Evolutionary conservation across 2,888 invertebrate genomes (phyloP).

Genomic region (Oligia latruncula): DNA sequence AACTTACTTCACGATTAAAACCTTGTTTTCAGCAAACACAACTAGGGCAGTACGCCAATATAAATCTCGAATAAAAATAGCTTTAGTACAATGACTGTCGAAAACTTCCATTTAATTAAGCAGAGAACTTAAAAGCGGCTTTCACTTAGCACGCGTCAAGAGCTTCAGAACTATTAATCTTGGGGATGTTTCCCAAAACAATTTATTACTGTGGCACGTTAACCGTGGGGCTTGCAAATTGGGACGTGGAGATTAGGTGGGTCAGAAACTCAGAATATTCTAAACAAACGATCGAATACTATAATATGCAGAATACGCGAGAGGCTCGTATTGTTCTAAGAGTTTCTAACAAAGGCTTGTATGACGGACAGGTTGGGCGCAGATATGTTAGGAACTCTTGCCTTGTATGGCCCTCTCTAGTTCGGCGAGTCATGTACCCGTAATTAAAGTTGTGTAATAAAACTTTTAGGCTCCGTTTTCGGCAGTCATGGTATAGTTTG

Average conservation of each 20-base stretch:
- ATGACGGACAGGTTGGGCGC: slow-evolving; percentile 65
- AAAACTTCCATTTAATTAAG: slow-evolving; percentile 75
- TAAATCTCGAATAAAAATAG: slow-evolving; percentile 60
- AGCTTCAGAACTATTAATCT: slow-evolving; percentile 85
- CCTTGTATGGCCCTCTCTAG: slow-evolving; percentile 28
- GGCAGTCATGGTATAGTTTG: slow-evolving; percentile 58
- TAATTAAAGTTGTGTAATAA: slow-evolving; percentile 80
- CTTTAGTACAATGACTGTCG: slow-evolving; percentile 64
- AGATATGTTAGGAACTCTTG: slow-evolving; percentile 60
- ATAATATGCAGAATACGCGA: slow-evolving; percentile 61
- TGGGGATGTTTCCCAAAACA: slow-evolving; percentile 84
- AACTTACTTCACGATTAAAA: slow-evolving; percentile 22
- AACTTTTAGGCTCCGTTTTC: slow-evolving; percentile 67
- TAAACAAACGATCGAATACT: slow-evolving; percentile 77
- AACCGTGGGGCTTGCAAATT: slow-evolving; percentile 79
- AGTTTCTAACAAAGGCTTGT: slow-evolving; percentile 65
- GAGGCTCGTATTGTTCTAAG: slow-evolving; percentile 62
- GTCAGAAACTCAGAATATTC: slow-evolving; percentile 76
- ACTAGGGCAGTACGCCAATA: slow-evolving; percentile 50
- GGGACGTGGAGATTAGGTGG: slow-evolving; percentile 80
- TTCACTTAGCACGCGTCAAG: slow-evolving; percentile 84
- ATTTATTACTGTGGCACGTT: slow-evolving; percentile 84
- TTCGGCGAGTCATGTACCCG: slow-evolving; percentile 78
- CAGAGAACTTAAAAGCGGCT: slow-evolving; percentile 76
- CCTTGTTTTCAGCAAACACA: slow-evolving; percentile 28